phyloP scores from a whole-genome alignment of 2,888 invertebrate species.

The Agapostemon virescens region DNA sequence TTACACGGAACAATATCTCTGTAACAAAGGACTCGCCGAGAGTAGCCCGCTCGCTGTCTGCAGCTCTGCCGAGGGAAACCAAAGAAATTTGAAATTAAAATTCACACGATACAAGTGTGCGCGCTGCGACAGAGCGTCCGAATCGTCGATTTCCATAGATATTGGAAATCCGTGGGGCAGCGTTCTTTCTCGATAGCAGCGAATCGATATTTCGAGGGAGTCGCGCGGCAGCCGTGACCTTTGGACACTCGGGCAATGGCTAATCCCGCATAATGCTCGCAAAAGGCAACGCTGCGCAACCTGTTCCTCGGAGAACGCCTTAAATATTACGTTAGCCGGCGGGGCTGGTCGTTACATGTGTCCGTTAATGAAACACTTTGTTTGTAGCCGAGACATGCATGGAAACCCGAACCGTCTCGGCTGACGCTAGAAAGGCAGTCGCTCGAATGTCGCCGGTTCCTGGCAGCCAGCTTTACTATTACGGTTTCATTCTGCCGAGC shows the following conservation, averaged over 20 bases:
- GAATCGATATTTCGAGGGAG: not conserved
- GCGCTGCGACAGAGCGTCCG: not conserved
- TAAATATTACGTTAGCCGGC: slow-evolving; percentile 9
- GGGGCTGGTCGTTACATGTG: not conserved
- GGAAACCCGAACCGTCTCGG: slow-evolving; percentile 59
- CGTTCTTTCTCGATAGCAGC: not conserved
- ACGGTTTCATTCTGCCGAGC: slow-evolving; percentile 36
- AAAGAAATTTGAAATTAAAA: slow-evolving; percentile 33
- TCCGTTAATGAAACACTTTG: slow-evolving; percentile 56
- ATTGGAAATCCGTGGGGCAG: not conserved
- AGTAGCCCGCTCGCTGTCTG: not conserved
- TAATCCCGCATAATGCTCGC: not conserved
- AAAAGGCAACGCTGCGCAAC: slow-evolving; percentile 17
- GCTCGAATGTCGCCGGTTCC: slow-evolving; percentile 44
- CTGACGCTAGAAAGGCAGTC: slow-evolving; percentile 57
- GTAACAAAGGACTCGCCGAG: not conserved
- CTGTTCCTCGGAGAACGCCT: not conserved
- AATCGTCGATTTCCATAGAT: slow-evolving; percentile 31
- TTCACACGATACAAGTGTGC: not conserved
- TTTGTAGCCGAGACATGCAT: slow-evolving; percentile 43
- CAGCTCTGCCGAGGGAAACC: not conserved
- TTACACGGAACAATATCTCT: slow-evolving; percentile 21
- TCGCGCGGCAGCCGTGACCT: not conserved
- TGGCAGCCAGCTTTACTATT: slow-evolving; percentile 34
- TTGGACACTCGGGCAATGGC: not conserved